Evolutionary conservation across 92 coral and sea anemone genomes (phyloP), one percentile per base, ranked within the genome.

Genomic region (Phenganax marumi): DNA sequence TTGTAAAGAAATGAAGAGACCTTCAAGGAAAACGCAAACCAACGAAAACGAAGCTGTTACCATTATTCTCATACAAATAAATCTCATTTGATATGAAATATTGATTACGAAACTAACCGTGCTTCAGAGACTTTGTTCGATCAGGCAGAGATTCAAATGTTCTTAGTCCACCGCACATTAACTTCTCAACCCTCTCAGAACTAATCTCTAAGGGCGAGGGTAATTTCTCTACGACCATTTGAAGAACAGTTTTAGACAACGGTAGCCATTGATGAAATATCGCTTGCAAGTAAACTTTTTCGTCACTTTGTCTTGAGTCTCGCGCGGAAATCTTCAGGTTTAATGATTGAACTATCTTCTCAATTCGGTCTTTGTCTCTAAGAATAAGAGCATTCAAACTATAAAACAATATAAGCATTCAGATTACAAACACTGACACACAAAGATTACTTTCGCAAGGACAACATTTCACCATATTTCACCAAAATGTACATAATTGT

Each of bases 251-350:
- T 43, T 83, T 75, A 10, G 99, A 96, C 58, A 96, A 75, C 9
- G 99, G 99, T 72, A 96, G 85, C 99, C 99, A 96, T 84, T 96
- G 93, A 43, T 93, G 88, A 64, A 89, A 90, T 56, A 96, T 75
- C 13, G 97, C 93, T 61, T 89, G 90, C 50, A 96, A 81, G 25
- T 87, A 86, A 5, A 90, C 93, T 13, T 93, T 90, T 25, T 90
- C 76, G 89, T 96, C 99, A 25, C 87, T 88, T 84, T 90, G 91
- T 12, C 99, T 89, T 24, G 97, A 87, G 85, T 96, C 99, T n/a
- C 99, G 88, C 2, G 97, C 90, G 3, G 99, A 96, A 53, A 96
- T 88, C 81, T 93, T 96, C 48, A 96, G 76, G 83, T 96, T 96
- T 11, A 96, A 82, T 21, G 99, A 92, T 64, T 91, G 89, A 52